phyloP scores from a whole-genome alignment of 2,888 invertebrate species.

The Erpobdella octoculata region DNA sequence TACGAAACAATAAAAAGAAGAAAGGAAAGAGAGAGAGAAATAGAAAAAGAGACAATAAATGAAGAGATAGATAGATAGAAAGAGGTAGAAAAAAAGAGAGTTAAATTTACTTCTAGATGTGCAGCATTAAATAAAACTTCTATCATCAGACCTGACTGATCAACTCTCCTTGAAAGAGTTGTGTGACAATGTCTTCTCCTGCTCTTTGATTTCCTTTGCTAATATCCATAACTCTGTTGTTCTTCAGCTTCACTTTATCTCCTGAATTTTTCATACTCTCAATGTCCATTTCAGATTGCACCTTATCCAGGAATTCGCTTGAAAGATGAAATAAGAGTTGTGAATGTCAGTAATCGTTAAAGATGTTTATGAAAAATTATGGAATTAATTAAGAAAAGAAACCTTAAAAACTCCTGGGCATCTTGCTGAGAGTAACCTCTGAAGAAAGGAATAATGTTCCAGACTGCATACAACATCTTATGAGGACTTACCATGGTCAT shows the following conservation, averaged over 20 bases:
- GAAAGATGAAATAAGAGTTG: constrained; percentile 22
- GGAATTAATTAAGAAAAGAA: constrained; percentile 22
- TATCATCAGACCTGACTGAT: constrained; percentile 44
- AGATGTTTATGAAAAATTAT: background rate
- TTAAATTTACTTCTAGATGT: no score
- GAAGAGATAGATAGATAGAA: background rate
- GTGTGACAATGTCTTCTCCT: constrained; percentile 38
- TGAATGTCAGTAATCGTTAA: background rate
- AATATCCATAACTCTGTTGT: background rate
- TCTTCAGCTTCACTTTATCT: background rate
- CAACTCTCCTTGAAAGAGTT: constrained; percentile 47
- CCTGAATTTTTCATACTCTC: background rate
- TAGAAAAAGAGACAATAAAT: background rate
- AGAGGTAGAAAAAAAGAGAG: no score
- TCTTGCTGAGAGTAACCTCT: constrained; percentile 51
- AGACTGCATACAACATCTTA: constrained; percentile 48
- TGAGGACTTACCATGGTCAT: constrained; percentile 51
- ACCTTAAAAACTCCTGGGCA: constrained; percentile 52
- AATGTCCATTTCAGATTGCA: constrained; percentile 44
- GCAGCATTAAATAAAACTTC: background rate
- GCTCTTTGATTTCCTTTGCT: constrained; percentile 9
- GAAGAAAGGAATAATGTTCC: constrained; percentile 49
- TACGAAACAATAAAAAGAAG: no score
- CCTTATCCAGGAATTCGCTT: constrained; percentile 50
- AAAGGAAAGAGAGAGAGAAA: no score